A percentile compares a stretch with the other conserved stretches of the same genome.
Conservation (phyloP, 2,797 vertebrate genomes). For the Taeniopygia guttata region DNA sequence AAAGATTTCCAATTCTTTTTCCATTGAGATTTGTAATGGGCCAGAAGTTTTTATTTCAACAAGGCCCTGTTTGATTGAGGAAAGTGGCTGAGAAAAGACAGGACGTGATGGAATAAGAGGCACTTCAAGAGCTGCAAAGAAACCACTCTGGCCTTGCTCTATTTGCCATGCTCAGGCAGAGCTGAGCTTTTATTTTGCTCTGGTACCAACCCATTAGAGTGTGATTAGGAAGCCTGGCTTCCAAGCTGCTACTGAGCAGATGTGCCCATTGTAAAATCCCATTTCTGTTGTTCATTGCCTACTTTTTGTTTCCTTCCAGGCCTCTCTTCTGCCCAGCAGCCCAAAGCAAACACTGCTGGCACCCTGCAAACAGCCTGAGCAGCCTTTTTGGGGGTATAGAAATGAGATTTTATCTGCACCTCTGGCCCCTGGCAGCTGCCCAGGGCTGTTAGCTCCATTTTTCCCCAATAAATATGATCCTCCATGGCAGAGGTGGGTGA, state of each 20-base stretch:
- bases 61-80: neutral
- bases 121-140: neutral
- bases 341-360: neutral
- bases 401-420: neutral
- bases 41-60: neutral
- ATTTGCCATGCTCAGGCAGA: neutral
- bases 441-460: neutral
- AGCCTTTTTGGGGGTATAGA: neutral
- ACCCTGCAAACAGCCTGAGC: neutral
- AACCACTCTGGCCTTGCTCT: neutral
- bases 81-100: neutral
- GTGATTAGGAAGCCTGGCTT: neutral
- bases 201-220: neutral
- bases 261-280: neutral
- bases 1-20: neutral
- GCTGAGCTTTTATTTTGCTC: neutral
- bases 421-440: neutral
- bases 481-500: neutral
- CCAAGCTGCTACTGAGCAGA: neutral
- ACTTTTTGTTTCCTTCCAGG: neutral
- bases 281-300: neutral
- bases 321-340: neutral
- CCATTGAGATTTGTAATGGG: neutral
- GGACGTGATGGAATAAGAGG: neutral
- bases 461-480: neutral